These are phyloP conservation scores for Sebastes wilsoni DNA, from an alignment of 2,797 vertebrate species.

Conservation along the genomic window DNA sequence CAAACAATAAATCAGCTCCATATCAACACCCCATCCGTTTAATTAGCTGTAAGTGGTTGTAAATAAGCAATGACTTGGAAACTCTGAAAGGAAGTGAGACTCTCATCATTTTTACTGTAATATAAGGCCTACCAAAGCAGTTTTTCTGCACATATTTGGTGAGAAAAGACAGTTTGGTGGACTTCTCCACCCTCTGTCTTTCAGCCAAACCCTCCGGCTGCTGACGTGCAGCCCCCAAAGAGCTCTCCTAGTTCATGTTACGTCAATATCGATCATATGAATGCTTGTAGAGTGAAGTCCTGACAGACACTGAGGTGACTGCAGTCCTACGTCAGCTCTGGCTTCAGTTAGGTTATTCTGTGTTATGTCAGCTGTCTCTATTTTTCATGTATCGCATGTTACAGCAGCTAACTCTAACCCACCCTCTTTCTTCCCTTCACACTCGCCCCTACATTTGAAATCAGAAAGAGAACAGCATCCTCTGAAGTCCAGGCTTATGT, in stretches of 20 bases:
- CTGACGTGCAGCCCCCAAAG: conserved; percentile 3
- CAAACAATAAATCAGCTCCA: background rate
- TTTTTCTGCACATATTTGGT: background rate
- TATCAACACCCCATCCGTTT: background rate
- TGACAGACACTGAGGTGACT: conserved; percentile 23
- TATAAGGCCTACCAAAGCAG: background rate
- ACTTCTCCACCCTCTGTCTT: background rate
- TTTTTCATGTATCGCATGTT: conserved; percentile 2
- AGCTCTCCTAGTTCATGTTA: background rate
- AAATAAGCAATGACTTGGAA: background rate
- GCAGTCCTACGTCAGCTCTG: conserved; percentile 28
- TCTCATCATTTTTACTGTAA: background rate
- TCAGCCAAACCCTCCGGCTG: conserved; percentile 1
- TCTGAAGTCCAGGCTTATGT: background rate
- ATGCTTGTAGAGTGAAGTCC: conserved; percentile 14
- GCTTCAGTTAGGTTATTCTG: conserved; percentile 20
- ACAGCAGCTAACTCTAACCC: background rate
- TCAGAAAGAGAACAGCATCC: background rate
- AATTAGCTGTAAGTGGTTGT: background rate
- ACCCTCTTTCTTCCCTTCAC: background rate
- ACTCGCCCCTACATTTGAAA: background rate
- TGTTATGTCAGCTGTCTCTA: conserved; percentile 36
- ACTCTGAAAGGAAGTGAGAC: background rate
- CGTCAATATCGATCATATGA: conserved; percentile 30
- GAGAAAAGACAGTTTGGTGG: conserved; percentile 7